Evolutionary conservation across 1,140 invertebrate species (phyloP).

Genomic region (Oncopeltus fasciatus): DNA sequence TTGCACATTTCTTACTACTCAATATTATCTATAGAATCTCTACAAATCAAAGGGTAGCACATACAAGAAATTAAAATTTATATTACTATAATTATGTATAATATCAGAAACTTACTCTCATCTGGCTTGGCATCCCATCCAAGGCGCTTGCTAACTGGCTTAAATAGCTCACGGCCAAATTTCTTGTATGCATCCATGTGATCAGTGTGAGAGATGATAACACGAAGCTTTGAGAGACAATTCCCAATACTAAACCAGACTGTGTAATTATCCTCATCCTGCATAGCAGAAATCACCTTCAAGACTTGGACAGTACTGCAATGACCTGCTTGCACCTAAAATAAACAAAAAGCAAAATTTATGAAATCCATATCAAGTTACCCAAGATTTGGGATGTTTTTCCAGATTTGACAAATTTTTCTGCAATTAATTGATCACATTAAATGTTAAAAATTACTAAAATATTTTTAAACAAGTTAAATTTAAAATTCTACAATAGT

Average conservation of each 20-base stretch:
- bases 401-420: too few relatives aligned
- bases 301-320: constrained; percentile 61
- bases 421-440: too few relatives aligned
- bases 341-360: background rate
- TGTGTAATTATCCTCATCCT: constrained; percentile 78
- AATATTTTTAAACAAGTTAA: too few relatives aligned
- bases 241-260: constrained; percentile 81
- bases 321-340: constrained; percentile 66
- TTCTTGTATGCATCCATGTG: constrained; percentile 54
- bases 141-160: constrained; percentile 48
- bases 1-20: too few relatives aligned
- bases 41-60: too few relatives aligned
- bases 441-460: too few relatives aligned
- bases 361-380: too few relatives aligned
- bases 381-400: too few relatives aligned
- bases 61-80: too few relatives aligned
- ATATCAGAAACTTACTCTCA: constrained; percentile 43
- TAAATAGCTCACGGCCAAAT: constrained; percentile 54
- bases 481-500: too few relatives aligned
- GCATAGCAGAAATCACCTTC: constrained; percentile 58
- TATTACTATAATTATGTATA: too few relatives aligned
- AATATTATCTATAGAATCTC: too few relatives aligned
- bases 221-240: constrained; percentile 55
- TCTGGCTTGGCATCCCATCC: constrained; percentile 62
- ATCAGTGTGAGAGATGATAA: constrained; percentile 63